Conservation (phyloP, 1,140 invertebrate genomes). For the Drosophila repleta region DNA sequence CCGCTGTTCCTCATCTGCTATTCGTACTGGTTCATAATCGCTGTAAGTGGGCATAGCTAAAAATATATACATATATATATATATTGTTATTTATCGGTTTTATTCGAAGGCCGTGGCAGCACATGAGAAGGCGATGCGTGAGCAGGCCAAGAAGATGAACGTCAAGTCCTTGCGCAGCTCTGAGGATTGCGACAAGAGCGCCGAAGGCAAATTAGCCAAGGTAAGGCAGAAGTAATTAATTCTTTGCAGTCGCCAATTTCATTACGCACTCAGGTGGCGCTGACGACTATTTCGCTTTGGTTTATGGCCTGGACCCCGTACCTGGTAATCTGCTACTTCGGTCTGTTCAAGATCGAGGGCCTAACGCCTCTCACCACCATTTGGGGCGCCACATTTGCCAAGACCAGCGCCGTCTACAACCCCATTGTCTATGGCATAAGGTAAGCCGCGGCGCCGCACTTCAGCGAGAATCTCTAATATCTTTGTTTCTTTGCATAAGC, state of each 20-base stretch:
- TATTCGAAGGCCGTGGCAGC: constrained; percentile 87
- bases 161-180: constrained; percentile 90
- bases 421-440: constrained; percentile 93
- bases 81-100: no score
- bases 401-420: constrained; percentile 91
- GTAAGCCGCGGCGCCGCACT: constrained; percentile 72
- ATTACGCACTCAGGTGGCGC: constrained; percentile 85
- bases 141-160: constrained; percentile 94
- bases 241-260: background rate
- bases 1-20: constrained; percentile 90
- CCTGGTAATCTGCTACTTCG: constrained; percentile 91
- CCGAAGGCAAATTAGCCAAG: constrained; percentile 91
- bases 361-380: constrained; percentile 90
- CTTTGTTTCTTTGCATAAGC: constrained; percentile 78
- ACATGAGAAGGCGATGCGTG: constrained; percentile 92
- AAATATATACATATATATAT: no score
- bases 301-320: constrained; percentile 94
- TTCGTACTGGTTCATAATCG: constrained; percentile 91
- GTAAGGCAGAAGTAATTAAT: background rate
- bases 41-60: no score
- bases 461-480: background rate
- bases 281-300: constrained; percentile 93
- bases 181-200: constrained; percentile 87
- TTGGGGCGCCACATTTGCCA: constrained; percentile 92
- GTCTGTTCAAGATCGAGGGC: constrained; percentile 88